Evolutionary conservation across 2,113 vertebrate species (phyloP).

Genomic region (Poecile atricapillus): DNA sequence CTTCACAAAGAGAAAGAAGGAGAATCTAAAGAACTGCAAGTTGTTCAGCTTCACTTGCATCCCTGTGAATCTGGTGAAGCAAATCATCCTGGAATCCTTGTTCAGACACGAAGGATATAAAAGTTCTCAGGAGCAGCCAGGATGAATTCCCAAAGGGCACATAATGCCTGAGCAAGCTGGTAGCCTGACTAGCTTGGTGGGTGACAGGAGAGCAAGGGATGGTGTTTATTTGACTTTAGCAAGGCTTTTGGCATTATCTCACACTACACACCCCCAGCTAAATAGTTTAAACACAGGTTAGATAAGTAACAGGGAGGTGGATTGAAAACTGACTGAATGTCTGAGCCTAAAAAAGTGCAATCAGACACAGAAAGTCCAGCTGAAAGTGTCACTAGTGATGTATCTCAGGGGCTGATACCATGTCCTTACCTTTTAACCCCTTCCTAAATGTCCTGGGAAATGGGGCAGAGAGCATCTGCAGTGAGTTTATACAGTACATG

Average conservation of each 20-base stretch:
- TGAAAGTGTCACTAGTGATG: neutral
- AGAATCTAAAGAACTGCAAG: neutral
- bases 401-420: neutral
- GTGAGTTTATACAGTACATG: neutral
- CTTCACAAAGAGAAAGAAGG: neutral
- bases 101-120: neutral
- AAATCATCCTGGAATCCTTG: neutral
- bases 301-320: neutral
- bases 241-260: neutral
- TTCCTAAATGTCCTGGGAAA: neutral
- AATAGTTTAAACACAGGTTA: neutral
- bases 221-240: neutral
- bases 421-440: neutral
- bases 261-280: rapidly evolving
- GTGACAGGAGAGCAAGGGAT: neutral
- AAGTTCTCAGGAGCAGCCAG: neutral
- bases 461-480: neutral
- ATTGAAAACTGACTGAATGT: neutral
- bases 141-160: neutral
- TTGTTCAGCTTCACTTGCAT: neutral
- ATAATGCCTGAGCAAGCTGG: neutral
- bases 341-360: neutral
- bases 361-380: neutral
- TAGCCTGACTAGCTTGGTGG: neutral
- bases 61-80: neutral